phyloP scores from a whole-genome alignment of 2,888 invertebrate species.

The Trachelus stipa region DNA sequence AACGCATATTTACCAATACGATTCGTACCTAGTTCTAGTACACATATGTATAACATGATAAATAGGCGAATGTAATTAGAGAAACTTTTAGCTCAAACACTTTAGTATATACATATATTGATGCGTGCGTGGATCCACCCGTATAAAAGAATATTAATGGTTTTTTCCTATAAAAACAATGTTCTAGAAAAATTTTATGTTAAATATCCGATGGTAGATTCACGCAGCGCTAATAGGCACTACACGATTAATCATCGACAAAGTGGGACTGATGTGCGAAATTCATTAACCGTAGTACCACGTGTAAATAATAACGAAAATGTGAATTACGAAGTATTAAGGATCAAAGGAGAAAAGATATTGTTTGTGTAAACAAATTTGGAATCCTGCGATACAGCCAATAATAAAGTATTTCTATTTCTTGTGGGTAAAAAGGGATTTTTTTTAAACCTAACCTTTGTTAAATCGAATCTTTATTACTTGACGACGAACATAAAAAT shows the following conservation, averaged over 20 bases:
- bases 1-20: not conserved
- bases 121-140: not conserved
- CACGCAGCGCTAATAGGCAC: not conserved
- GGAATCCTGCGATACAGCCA: not conserved
- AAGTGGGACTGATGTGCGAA: conserved; percentile 21
- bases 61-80: not conserved
- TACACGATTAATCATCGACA: not conserved
- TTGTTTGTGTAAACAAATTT: not conserved
- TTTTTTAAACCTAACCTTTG: not conserved
- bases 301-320: conserved; percentile 12
- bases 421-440: not conserved
- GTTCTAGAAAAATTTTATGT: not conserved
- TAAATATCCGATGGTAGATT: not conserved
- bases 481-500: not conserved
- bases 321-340: not conserved
- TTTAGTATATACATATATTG: not conserved
- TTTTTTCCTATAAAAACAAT: not conserved
- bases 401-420: not conserved
- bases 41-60: not conserved
- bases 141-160: not conserved
- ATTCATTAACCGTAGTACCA: conserved; percentile 17
- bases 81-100: not conserved
- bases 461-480: not conserved
- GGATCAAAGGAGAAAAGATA: not conserved
- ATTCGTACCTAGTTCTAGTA: not conserved